Base-by-base conservation (phyloP, 2,888 invertebrate genomes). In the Papilio protenor region DNA sequence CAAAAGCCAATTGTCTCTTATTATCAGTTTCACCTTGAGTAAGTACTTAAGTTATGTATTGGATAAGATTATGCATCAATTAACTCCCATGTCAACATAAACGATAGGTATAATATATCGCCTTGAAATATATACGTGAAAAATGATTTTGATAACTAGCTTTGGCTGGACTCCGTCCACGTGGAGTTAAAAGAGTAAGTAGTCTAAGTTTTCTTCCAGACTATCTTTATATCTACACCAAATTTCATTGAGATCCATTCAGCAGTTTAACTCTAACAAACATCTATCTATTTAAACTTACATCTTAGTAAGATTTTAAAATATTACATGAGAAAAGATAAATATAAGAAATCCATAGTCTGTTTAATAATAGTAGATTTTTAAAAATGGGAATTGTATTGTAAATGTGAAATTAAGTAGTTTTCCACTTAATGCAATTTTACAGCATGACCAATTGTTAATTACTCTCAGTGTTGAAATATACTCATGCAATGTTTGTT, bases 51-150 rank as follows among this genome's bases (percentile, higher is more conserved):
- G 66, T 88, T 89, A 87, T 85, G 82, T 81, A 80, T 21, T 81
- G 83, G 88, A 89, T 90, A 88, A 90, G 86, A 87, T 86, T 86
- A 85, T 81, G 80, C 76, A 69, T 81, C 69, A 79, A 77, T 76
- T 70, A 76, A 76, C 78, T 74, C 66, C 55, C 52, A 77, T 77
- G 77, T 73, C 66, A 73, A 72, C 64, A 77, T 2, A 45, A 64
- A 16, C 45, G 64, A 77, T 73, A 66, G 23, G 8, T 10, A 45
- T 16, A 10, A 52, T 55, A 4, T 27, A 55, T 70, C n/a, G n/a
- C 55, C 40, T 33, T 2, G 57, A 59, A 57, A 33, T 55, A 40
- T 5, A 40, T 40, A 40, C 8, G 40, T 40, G 40, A 40, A 40
- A 40, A 8, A 40, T 40, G 40, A 5, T 5, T 40, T 40, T 40